A percentile compares a stretch with the other conserved stretches of the same genome.
Conservation (phyloP, 2,797 vertebrate genomes). For the Pelodytes ibericus region DNA sequence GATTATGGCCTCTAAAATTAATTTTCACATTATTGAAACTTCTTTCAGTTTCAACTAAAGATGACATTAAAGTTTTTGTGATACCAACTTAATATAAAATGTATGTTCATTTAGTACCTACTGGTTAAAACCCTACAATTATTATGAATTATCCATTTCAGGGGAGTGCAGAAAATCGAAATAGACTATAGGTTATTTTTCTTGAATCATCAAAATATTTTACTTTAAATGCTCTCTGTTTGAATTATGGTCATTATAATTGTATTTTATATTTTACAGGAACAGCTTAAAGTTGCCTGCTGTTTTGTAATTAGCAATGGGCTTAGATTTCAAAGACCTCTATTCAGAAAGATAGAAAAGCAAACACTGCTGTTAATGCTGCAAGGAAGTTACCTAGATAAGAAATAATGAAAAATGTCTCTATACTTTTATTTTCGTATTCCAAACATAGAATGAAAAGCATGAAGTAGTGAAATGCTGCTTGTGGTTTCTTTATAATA, state of each 20-base stretch:
- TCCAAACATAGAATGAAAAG: background rate
- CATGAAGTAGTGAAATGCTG: background rate
- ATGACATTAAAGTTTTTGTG: too few species aligned
- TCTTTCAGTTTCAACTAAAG: too few species aligned
- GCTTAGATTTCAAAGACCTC: constrained; percentile 29
- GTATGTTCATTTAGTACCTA: too few species aligned
- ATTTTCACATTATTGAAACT: too few species aligned
- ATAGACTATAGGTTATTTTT: background rate
- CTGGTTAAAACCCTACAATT: too few species aligned
- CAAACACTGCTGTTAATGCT: constrained; percentile 24
- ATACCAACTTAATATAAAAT: too few species aligned
- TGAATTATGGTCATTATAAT: constrained; percentile 12
- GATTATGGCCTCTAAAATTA: too few species aligned
- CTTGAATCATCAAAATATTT: background rate
- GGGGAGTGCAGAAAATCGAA: too few species aligned
- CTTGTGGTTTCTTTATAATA: background rate
- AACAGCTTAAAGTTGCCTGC: constrained; percentile 24
- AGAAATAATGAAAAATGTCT: constrained; percentile 13
- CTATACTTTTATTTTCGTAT: constrained; percentile 9
- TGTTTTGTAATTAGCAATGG: constrained; percentile 39
- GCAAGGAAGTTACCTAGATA: constrained; percentile 23
- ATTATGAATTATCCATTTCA: too few species aligned
- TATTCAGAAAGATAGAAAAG: constrained; percentile 30
- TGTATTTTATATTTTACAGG: constrained; percentile 18
- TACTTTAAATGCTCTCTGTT: constrained; percentile 5